Evolutionary conservation across 2,888 invertebrate genomes (phyloP).

Genomic region (Pristionchus fissidentatus): DNA sequence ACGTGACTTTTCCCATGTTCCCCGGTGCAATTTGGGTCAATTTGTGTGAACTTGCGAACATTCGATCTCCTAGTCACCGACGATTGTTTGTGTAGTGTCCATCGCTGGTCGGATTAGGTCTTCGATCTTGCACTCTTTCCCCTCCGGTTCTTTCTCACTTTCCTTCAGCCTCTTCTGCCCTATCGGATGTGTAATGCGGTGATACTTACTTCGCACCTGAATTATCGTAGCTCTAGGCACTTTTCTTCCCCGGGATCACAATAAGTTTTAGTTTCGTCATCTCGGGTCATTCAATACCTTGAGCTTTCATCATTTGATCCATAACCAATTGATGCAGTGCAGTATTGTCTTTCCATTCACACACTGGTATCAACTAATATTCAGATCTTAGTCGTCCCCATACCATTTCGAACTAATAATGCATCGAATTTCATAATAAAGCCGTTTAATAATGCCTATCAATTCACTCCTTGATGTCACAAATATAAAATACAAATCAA

Average conservation of each 20-base stretch:
- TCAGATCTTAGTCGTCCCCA: neutral
- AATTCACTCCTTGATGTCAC: neutral
- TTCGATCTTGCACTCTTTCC: neutral
- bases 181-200: neutral
- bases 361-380: neutral
- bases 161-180: neutral
- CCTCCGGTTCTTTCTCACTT: neutral
- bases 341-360: neutral
- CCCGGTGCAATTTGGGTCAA: too few species aligned
- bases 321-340: slow-evolving; percentile 31
- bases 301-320: slow-evolving; percentile 9
- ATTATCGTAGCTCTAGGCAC: too few species aligned
- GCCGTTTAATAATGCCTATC: neutral
- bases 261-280: neutral
- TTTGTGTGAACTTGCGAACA: too few species aligned
- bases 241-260: neutral
- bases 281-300: slow-evolving; percentile 9
- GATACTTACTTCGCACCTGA: slow-evolving; percentile 4
- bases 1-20: slow-evolving; percentile 11
- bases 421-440: neutral
- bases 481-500: neutral
- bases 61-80: neutral
- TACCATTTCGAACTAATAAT: slow-evolving; percentile 9
- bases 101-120: neutral
- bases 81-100: neutral